A percentile compares a stretch with the other conserved stretches of the same genome.
Conservation (phyloP, 2,888 invertebrate genomes). For the Noctua janthina region DNA sequence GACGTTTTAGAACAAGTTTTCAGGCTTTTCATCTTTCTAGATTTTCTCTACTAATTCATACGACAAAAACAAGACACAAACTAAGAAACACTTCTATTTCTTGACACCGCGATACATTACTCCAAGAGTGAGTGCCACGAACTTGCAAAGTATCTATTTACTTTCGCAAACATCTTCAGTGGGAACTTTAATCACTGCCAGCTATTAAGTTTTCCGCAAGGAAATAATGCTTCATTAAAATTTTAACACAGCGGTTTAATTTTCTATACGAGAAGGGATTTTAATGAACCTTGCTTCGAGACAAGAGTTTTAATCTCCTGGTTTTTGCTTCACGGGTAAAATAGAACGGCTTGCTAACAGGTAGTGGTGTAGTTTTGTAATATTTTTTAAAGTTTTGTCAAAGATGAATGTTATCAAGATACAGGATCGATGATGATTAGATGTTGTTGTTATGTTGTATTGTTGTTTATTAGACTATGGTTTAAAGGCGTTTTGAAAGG, state of each 20-base stretch:
- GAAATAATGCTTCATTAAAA: constrained; percentile 82
- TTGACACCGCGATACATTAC: constrained; percentile 34
- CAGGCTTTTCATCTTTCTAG: background rate
- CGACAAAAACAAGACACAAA: background rate
- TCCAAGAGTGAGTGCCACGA: constrained; percentile 30
- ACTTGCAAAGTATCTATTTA: constrained; percentile 63
- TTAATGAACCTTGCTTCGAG: constrained; percentile 78
- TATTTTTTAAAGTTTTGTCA: background rate
- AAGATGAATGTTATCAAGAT: background rate
- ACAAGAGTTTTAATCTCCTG: constrained; percentile 80
- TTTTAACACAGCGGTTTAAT: constrained; percentile 78
- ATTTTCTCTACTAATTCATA: background rate
- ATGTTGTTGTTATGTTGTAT: background rate
- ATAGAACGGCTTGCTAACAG: constrained; percentile 48
- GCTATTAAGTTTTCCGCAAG: constrained; percentile 78
- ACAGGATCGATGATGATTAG: background rate
- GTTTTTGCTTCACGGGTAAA: constrained; percentile 59
- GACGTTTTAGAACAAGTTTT: background rate
- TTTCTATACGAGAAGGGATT: constrained; percentile 77
- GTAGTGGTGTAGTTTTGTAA: constrained; percentile 14
- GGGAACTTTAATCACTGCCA: constrained; percentile 75
- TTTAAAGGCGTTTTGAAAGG: too few species aligned
- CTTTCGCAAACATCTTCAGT: constrained; percentile 56
- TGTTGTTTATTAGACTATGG: too few species aligned
- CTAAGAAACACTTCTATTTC: background rate